Conservation (phyloP, 2,888 invertebrate species). For the Apamea crenata region DNA sequence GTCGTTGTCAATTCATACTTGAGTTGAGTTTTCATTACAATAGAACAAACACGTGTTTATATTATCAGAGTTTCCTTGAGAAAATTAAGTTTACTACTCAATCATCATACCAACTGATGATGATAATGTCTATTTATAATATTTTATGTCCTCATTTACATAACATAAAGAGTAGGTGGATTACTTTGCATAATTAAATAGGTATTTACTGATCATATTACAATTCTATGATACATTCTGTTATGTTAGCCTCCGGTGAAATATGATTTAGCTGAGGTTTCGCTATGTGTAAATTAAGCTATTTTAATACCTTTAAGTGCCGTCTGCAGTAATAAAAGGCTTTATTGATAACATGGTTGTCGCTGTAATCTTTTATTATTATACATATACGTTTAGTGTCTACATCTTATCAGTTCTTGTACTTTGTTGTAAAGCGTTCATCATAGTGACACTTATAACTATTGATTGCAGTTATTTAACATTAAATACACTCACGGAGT, state of each 20-base stretch:
- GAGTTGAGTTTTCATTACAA: background rate
- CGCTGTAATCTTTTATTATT: slow-evolving; percentile 12
- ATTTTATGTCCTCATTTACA: slow-evolving; percentile 5
- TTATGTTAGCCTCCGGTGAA: background rate
- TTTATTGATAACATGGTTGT: slow-evolving; percentile 51
- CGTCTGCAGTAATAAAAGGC: slow-evolving; percentile 47
- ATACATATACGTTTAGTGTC: slow-evolving; percentile 8
- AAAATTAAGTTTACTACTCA: background rate
- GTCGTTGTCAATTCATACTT: too few relatives aligned
- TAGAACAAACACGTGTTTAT: slow-evolving; percentile 1
- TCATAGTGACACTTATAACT: background rate
- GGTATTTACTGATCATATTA: background rate
- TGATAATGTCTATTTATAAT: slow-evolving; percentile 14
- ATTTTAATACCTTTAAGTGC: slow-evolving; percentile 33
- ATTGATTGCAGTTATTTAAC: background rate
- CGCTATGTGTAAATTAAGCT: slow-evolving; percentile 18
- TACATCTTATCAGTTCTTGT: slow-evolving; percentile 20
- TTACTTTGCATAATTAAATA: slow-evolving; percentile 19
- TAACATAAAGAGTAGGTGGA: background rate
- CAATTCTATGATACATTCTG: slow-evolving; percentile 12
- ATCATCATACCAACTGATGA: slow-evolving; percentile 1
- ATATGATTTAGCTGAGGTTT: slow-evolving; percentile 23
- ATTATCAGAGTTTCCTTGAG: background rate
- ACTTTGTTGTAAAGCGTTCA: slow-evolving; percentile 5
- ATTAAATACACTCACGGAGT: background rate